These are phyloP conservation scores for Drosophila suzukii DNA, from an alignment of 1,140 invertebrate genomes.

Conservation along the genomic window DNA sequence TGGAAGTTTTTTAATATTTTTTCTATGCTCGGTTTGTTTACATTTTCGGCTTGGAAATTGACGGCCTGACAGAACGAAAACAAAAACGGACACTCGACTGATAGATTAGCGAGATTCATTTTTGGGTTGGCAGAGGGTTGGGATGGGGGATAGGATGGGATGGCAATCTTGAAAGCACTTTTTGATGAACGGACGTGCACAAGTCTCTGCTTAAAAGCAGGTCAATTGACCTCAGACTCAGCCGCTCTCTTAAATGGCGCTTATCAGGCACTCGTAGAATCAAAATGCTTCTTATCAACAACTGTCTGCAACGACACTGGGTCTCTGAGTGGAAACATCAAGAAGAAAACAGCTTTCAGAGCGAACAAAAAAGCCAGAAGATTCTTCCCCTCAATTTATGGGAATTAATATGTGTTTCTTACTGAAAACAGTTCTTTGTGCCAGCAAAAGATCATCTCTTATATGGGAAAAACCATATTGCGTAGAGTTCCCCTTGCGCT, in stretches of 20 bases:
- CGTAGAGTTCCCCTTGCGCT: neutral
- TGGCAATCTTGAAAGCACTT: slow-evolving; percentile 39
- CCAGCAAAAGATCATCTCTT: neutral
- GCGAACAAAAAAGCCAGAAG: slow-evolving; percentile 10
- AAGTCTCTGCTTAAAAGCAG: slow-evolving; percentile 56
- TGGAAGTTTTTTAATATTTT: slow-evolving; percentile 24
- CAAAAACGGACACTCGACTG: slow-evolving; percentile 22
- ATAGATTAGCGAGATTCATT: slow-evolving; percentile 21
- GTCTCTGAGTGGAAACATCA: slow-evolving; percentile 25
- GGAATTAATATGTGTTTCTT: slow-evolving; percentile 13
- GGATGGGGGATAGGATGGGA: neutral
- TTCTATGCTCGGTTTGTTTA: slow-evolving; percentile 47
- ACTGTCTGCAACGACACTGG: slow-evolving; percentile 38
- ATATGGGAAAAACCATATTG: slow-evolving; percentile 16
- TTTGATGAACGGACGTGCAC: slow-evolving; percentile 35
- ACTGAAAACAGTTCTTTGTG: slow-evolving; percentile 18
- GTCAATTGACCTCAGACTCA: slow-evolving; percentile 57
- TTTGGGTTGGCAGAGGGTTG: neutral
- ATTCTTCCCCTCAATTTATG: slow-evolving; percentile 14
- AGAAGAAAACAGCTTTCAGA: slow-evolving; percentile 20
- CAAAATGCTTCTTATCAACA: slow-evolving; percentile 55
- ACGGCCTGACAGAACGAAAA: slow-evolving; percentile 39
- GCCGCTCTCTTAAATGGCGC: slow-evolving; percentile 49
- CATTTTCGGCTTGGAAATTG: slow-evolving; percentile 53
- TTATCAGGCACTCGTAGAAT: slow-evolving; percentile 55